Percentiles rank a stretch among this genome's conserved stretches.
Evolutionary conservation across 2,797 vertebrate species (phyloP).

Genomic region (Thaleichthys pacificus): DNA sequence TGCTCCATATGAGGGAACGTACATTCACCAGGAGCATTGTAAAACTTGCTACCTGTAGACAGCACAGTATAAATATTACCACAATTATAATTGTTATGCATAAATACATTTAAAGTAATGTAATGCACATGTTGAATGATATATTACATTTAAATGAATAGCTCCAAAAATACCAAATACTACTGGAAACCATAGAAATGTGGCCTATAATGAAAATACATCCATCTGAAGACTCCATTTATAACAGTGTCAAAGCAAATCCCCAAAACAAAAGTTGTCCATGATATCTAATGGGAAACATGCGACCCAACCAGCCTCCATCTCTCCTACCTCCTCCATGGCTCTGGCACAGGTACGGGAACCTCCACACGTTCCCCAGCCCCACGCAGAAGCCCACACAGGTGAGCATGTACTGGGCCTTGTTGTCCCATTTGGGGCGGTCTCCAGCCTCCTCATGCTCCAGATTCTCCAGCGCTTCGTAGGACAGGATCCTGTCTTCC

Average conservation of each 20-base stretch:
- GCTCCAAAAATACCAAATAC: too few relatives aligned
- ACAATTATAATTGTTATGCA: too few relatives aligned
- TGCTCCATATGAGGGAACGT: too few relatives aligned
- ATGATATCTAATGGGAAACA: background rate
- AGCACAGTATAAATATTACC: too few relatives aligned
- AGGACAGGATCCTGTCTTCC: background rate
- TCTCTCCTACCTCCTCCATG: slow-evolving; percentile 83
- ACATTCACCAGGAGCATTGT: too few relatives aligned
- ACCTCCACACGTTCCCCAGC: slow-evolving; percentile 87
- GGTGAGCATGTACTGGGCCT: slow-evolving; percentile 83
- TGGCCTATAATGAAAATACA: too few relatives aligned
- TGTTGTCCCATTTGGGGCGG: slow-evolving; percentile 84
- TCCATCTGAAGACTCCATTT: too few relatives aligned
- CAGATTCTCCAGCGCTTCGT: background rate
- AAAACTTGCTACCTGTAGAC: too few relatives aligned
- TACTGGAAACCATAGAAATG: too few relatives aligned
- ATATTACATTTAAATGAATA: too few relatives aligned
- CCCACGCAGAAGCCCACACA: slow-evolving; percentile 86
- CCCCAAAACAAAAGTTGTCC: background rate
- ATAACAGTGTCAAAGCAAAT: background rate
- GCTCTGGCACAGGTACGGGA: slow-evolving; percentile 86
- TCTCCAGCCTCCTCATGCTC: slow-evolving; percentile 30
- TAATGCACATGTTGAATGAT: too few relatives aligned
- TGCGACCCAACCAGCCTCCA: background rate
- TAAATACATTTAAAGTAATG: too few relatives aligned